Evolutionary conservation across 1,140 invertebrate species (phyloP), one percentile per base, ranked within the genome.

Genomic region (Sitophilus oryzae): DNA sequence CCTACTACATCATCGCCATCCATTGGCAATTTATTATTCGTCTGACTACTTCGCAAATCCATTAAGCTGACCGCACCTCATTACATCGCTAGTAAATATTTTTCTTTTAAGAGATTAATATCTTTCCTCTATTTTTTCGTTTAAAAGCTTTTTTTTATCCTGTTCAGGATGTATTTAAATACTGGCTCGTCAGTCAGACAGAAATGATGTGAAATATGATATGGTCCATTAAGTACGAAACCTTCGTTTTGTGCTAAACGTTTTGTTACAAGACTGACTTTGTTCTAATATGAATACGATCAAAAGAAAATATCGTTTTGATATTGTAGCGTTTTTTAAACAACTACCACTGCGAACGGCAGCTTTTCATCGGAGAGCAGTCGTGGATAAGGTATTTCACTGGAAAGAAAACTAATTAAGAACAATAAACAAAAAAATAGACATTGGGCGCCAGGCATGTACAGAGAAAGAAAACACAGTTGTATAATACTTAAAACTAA

Each of bases 21-120:
- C 25, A 30, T 30, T 30, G 25, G 5, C 25, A 30, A 30, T 30
- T 30, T 30, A 30, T 30, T 44, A 23, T 50, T 37, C 40, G 25
- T 16, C 44, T 41, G 52, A 34, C 35, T 56, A 35, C 19, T 38
- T 56, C 23, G 18, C 34, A 20, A 57, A 57, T 51, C 55, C 55
- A 57, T 57, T 52, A 57, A 57, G 49, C 55, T 57, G 55, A 57
- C 55, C 55, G 48, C 48, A 57, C 48, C 55, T 51, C 48, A 57
- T 57, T 57, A 57, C 55, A 51, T 57, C 55, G 34, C 41, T 45
- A 50, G 55, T 51, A 51, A 57, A 51, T 51, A 51, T 51, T 57
- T 52, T 41, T 41, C 49, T 57, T 57, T 52, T 57, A 57, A 57
- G 51, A 57, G 55, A 57, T 57, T 57, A 57, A 57, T 57, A 57